A percentile compares a stretch with the other conserved stretches of the same genome.
Evolutionary conservation across 2,888 invertebrate genomes (phyloP).

Genomic region (Koerneria pararmatus): DNA sequence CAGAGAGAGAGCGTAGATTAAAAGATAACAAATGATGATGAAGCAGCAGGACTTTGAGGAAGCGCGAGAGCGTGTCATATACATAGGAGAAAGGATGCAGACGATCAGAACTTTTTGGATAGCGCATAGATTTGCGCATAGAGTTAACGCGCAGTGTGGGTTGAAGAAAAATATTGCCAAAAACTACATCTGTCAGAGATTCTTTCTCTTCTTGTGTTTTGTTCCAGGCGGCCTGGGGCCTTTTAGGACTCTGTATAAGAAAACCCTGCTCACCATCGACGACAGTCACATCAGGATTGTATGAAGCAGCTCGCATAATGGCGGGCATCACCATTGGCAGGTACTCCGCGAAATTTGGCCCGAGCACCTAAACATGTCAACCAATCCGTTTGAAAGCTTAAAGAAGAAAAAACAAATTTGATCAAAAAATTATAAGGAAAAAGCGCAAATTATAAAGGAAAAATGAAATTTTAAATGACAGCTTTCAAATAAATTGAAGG

Average conservation of each 20-base stretch:
- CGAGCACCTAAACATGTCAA: constrained; percentile 28
- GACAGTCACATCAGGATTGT: constrained; percentile 87
- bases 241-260: neutral
- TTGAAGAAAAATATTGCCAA: neutral
- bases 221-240: no score
- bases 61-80: no score
- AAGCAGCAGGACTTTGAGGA: no score
- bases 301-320: constrained; percentile 82
- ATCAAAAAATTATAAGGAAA: neutral
- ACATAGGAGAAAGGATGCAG: neutral
- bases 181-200: neutral
- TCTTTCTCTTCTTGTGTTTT: neutral
- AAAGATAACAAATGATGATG: neutral
- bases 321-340: constrained; percentile 91
- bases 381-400: neutral
- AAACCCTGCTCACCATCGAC: constrained; percentile 80
- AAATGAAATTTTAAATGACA: no score
- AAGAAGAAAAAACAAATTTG: neutral
- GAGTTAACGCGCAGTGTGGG: no score
- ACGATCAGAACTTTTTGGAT: no score
- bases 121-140: no score
- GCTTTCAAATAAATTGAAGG: no score
- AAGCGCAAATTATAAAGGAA: neutral
- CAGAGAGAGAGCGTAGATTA: neutral
- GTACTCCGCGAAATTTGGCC: constrained; percentile 70